Evolutionary conservation across 2,888 invertebrate genomes (phyloP), one percentile per base, ranked within the genome.

Genomic region (Monochamus alternatus): DNA sequence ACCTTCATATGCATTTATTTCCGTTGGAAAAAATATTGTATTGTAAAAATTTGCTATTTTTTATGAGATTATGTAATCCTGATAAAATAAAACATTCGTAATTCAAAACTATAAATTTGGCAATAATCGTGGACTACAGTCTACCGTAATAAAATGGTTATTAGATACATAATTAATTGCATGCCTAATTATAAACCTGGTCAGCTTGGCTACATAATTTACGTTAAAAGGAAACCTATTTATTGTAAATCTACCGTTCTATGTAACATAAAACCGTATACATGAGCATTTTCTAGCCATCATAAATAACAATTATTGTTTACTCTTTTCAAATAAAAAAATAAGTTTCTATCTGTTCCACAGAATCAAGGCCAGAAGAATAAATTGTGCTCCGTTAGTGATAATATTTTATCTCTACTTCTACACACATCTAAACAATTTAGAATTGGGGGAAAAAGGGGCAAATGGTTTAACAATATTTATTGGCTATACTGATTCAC

Each of bases 281-380:
- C 38, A 38, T 38, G 31, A 3, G 10, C 38, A 62, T 62, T 62
- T n/a, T 31, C 31, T 32, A 3, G 31, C 12, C 12, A 7, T 5
- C n/a, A 32, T 38, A 62, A 62, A 38, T 62, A 38, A 62, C 38
- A 59, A 30, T 30, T 59, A 65, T 65, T 65, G 22, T 66, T 31
- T 55, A 66, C 32, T 51, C 12, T 55, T 66, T 10, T 66, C 31
- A 63, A 12, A 62, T 32, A 66, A n/a, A 66, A 22, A 47, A 31
- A 38, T 55, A 30, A 66, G 12, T 38, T 38, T 38, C 12, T 63
- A 43, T 52, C 55, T 52, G n/a, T 51, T 38, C 55, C 12, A 32
- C 55, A 55, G 31, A 52, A 14, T 52, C 66, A 66, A 66, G 66
- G 66, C 31, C 66, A 66, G 31, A 66, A 55, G 55, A 55, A 52